Base-by-base conservation (phyloP, 2,797 vertebrate genomes). In the Ptychobarbus kaznakovi region DNA sequence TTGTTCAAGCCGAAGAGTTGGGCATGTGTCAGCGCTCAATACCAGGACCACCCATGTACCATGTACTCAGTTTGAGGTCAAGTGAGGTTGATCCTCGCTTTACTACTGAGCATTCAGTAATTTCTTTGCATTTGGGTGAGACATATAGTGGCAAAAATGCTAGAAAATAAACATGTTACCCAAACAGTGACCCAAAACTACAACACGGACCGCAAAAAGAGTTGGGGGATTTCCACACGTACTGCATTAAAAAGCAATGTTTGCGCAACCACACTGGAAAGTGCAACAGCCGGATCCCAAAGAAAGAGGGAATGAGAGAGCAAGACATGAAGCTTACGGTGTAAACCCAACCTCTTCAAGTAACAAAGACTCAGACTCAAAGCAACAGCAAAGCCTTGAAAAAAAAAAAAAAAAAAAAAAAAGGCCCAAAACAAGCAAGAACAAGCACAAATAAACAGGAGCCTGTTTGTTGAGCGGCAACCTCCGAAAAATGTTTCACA, bases 381-480 rank as follows among this genome's bases (percentile, higher is more conserved):
- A 90, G 89, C 81, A 86, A 85, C 68, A 82, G 80, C 80, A 81
- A 88, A 81, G 85, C 87, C 81, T 86, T 80, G 49, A 82, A 90
- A 86, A 56, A n/a, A 85, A 35, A 86, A 81, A 56, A 69, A 69
- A 82, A 12, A 15, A 63, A 32, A 56, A n/a, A 9, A 22, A 58
- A 65, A 32, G 32, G 28, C 32, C 42, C 63, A 12, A 69, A 69
- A 78, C 18, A 74, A 78, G 76, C 68, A 25, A 85, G 83, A 82
- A 90, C 84, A 89, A 88, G 80, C 86, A 87, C 88, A 83, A 73
- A 85, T 85, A 82, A 87, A 86, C 87, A 79, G 87, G 80, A 80
- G 78, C 83, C 83, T 82, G 86, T 87, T 75, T 81, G 81, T 87
- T 81, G 61, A 68, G 42, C 80, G 82, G 82, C 79, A 84, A 85